Evolutionary conservation across 2,113 vertebrate species (phyloP), one percentile per base, ranked within the genome.

Genomic region (Chamaea fasciata): DNA sequence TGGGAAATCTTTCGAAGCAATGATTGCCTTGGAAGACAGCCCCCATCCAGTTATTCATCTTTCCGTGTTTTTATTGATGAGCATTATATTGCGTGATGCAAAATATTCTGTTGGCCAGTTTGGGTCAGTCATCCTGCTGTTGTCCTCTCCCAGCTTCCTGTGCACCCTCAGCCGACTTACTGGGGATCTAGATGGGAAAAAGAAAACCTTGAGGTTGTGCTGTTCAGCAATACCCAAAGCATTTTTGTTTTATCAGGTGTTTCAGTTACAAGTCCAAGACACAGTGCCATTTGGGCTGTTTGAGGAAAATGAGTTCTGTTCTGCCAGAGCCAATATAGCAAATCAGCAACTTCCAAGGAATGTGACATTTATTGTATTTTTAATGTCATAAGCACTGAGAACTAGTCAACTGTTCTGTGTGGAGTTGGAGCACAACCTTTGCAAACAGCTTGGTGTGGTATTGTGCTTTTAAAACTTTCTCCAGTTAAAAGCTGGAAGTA

Each of bases 81-180:
- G 33, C 7, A 4, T 74, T 27, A 1, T 27, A 2, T 52, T 47
- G 31, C 7, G 13, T 3, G 13, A 4, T 60, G 9, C 1, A 5
- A 14, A 62, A 22, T 55, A 75, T 39, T 69, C 13, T 2, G 4
- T 39, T 75, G 87, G 21, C 39, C 13, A 11, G 0, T 63, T 63
- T 46, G 65, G 41, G 42, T 82, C 35, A 60, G 30, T 59, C 12
- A 9, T 67, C 30, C 24, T 84, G 30, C 22, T 2, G 0, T 5
- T 70, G 46, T 41, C 14, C n/a, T 35, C 19, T 89, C n/a, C 16
- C 9, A 46, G 0, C 21, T 71, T 39, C 31, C n/a, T 62, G 6
- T 52, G 14, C 33, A 26, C 9, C 9, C 41, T 39, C 59, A 75
- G 60, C 37, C n/a, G 65, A 5, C 46, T 77, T 2, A 0, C n/a